Percentiles rank a stretch among this genome's conserved stretches.
Conservation (phyloP, 2,113 vertebrate genomes). For the Craseonycteris thonglongyai region DNA sequence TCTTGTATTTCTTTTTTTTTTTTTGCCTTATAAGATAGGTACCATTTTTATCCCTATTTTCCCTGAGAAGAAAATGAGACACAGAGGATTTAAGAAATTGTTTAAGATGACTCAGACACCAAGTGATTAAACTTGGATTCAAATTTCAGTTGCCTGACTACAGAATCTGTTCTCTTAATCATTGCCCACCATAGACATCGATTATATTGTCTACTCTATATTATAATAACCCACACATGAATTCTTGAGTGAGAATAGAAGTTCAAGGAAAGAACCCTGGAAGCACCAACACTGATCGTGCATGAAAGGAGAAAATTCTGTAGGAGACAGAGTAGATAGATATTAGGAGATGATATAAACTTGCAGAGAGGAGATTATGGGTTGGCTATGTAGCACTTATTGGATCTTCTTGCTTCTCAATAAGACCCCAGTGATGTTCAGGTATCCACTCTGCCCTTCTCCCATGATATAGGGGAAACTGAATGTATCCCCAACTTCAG, state of each 20-base stretch:
- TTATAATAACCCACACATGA: not conserved
- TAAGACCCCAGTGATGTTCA: not conserved
- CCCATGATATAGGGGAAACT: not conserved
- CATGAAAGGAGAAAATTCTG: not conserved
- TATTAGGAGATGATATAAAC: not conserved
- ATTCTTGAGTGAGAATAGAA: not conserved
- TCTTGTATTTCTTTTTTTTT: too few relatives aligned
- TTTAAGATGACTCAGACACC: not conserved
- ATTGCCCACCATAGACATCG: not conserved
- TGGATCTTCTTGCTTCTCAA: not conserved
- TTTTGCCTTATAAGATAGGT: not conserved
- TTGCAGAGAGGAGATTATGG: not conserved
- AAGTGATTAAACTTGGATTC: not conserved
- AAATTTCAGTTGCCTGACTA: not conserved
- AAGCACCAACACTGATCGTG: not conserved
- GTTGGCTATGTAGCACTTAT: too few relatives aligned
- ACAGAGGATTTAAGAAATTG: not conserved
- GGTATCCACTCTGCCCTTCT: not conserved
- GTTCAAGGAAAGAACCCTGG: not conserved
- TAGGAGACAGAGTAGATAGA: not conserved
- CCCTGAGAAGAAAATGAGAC: not conserved
- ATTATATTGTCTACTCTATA: not conserved
- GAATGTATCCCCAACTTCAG: not conserved
- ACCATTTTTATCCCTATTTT: not conserved
- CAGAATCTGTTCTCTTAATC: not conserved